Evolutionary conservation across 2,797 vertebrate genomes (phyloP).

Genomic region (Acestrorhynchus altus): DNA sequence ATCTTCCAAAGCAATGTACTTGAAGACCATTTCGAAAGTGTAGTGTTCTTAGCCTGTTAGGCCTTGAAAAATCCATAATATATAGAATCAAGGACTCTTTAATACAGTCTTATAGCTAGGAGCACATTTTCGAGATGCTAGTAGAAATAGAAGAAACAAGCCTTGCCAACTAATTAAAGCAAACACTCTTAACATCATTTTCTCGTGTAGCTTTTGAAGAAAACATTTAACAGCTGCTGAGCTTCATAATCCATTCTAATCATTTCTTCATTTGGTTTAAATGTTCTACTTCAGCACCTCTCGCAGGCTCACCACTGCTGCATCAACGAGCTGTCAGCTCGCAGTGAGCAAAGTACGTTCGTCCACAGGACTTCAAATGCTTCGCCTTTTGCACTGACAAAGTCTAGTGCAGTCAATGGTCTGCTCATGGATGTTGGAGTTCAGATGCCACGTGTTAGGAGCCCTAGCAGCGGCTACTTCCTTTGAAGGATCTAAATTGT

Average conservation of each 20-base stretch:
- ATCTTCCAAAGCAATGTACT: conserved; percentile 29
- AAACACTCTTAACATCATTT: neutral
- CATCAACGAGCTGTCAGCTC: neutral
- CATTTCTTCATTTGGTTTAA: neutral
- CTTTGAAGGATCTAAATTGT: conserved; percentile 31
- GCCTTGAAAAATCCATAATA: conserved; percentile 6
- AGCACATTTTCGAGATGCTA: neutral
- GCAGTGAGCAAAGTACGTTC: conserved; percentile 1
- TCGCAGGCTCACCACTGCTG: neutral
- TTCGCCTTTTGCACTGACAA: conserved; percentile 28
- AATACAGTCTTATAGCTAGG: neutral
- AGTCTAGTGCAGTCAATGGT: conserved; percentile 8
- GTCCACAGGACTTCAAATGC: neutral
- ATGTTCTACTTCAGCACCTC: neutral
- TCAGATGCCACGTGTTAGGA: conserved; percentile 32
- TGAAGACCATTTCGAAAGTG: conserved; percentile 35
- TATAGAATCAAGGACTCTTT: conserved; percentile 16
- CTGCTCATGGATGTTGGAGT: conserved; percentile 7
- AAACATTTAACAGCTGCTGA: neutral
- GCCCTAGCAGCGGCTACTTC: conserved; percentile 13
- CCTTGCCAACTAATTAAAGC: neutral
- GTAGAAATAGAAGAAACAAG: neutral
- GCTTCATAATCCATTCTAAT: conserved; percentile 1
- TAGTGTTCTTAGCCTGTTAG: conserved; percentile 18
- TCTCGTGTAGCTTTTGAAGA: no score